A percentile compares a stretch with the other conserved stretches of the same genome.
Conservation (phyloP, 2,888 invertebrate species). For the Eupithecia tripunctaria region DNA sequence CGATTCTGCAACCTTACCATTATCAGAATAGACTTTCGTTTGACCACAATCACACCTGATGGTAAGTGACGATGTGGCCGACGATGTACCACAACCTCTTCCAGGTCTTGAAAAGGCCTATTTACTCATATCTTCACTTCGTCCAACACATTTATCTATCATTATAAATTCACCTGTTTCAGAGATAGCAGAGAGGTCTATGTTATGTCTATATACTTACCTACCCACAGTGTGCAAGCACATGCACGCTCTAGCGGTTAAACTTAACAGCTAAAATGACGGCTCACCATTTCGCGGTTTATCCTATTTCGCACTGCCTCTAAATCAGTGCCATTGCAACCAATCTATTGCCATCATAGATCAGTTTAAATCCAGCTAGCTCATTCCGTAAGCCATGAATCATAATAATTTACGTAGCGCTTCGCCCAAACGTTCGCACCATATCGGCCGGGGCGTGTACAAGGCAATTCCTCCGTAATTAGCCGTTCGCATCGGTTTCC, state of each 20-base stretch:
- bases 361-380: slow-evolving; percentile 37
- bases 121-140: too few relatives aligned
- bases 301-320: neutral
- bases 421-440: slow-evolving; percentile 39
- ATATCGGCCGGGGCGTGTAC: slow-evolving; percentile 40
- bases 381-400: slow-evolving; percentile 34
- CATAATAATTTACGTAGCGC: slow-evolving; percentile 38
- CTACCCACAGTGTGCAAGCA: neutral
- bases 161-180: too few relatives aligned
- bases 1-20: too few relatives aligned
- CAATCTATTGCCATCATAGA: slow-evolving; percentile 23
- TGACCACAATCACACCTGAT: too few relatives aligned
- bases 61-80: too few relatives aligned
- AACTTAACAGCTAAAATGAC: neutral
- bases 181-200: too few relatives aligned
- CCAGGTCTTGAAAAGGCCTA: too few relatives aligned
- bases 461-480: slow-evolving; percentile 49
- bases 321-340: slow-evolving; percentile 12
- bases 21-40: too few relatives aligned
- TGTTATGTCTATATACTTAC: too few relatives aligned
- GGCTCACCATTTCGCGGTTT: neutral
- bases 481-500: slow-evolving; percentile 46
- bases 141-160: too few relatives aligned
- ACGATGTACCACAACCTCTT: too few relatives aligned
- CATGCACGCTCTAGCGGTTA: neutral